These are phyloP conservation scores for Gymnocephalus cernua DNA, from an alignment of 2,113 vertebrate genomes.

Conservation along the genomic window DNA sequence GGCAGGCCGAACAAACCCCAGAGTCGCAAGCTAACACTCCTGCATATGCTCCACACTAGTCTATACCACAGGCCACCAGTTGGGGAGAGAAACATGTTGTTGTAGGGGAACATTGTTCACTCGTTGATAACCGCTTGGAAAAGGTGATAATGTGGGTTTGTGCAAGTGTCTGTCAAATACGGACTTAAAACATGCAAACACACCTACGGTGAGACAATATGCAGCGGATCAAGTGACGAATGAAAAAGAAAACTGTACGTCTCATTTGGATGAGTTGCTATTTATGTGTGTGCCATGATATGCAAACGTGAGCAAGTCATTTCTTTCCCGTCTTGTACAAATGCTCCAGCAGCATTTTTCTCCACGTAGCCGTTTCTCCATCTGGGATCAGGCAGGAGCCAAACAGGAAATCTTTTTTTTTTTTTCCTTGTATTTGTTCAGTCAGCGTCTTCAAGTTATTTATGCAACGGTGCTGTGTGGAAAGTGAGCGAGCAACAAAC, in stretches of 20 bases:
- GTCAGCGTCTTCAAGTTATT: slow-evolving; percentile 24
- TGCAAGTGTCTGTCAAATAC: slow-evolving; percentile 52
- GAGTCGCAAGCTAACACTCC: slow-evolving; percentile 14
- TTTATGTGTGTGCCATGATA: not conserved
- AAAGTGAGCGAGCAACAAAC: slow-evolving; percentile 18
- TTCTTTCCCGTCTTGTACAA: slow-evolving; percentile 6
- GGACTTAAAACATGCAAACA: slow-evolving; percentile 8
- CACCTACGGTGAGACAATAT: not conserved
- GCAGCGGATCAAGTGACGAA: not conserved
- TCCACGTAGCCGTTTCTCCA: slow-evolving; percentile 28
- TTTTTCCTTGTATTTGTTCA: not conserved
- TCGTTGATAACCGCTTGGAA: not conserved
- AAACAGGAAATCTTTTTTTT: slow-evolving; percentile 37
- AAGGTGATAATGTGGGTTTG: slow-evolving; percentile 32
- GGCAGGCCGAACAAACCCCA: not conserved
- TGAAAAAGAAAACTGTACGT: not conserved
- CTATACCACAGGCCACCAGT: slow-evolving; percentile 20
- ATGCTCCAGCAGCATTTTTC: slow-evolving; percentile 28
- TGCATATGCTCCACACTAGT: slow-evolving; percentile 43
- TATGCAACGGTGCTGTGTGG: slow-evolving; percentile 49
- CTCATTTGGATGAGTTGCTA: not conserved
- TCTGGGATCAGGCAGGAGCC: slow-evolving; percentile 46
- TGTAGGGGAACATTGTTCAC: slow-evolving; percentile 8
- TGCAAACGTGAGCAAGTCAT: not conserved
- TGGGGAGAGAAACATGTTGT: not conserved